Conservation (phyloP, 2,888 invertebrate genomes). For the Erynnis tages region DNA sequence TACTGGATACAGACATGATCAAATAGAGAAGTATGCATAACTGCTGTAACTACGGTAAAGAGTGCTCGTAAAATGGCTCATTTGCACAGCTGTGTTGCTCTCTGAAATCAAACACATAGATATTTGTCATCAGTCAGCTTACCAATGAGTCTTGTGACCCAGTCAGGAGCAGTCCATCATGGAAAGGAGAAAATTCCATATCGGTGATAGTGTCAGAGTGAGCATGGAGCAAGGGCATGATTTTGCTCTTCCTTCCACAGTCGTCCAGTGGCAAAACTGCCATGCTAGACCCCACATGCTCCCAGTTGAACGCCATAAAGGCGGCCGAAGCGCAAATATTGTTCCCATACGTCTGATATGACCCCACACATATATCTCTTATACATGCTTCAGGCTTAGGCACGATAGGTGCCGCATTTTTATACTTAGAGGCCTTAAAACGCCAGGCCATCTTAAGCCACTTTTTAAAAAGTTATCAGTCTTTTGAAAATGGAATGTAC, state of each 20-base stretch:
- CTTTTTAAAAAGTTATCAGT: conserved; percentile 66
- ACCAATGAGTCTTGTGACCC: conserved; percentile 94
- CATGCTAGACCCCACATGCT: conserved; percentile 94
- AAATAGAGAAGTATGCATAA: no score
- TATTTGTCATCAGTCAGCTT: conserved; percentile 45
- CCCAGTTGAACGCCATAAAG: conserved; percentile 97
- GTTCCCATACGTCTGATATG: conserved; percentile 96
- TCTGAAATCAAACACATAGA: conserved; percentile 1
- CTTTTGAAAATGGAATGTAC: conserved; percentile 73
- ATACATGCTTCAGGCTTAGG: conserved; percentile 96
- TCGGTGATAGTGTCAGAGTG: conserved; percentile 96
- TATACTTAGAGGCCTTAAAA: conserved; percentile 98
- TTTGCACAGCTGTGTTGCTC: conserved; percentile 30
- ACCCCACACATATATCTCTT: conserved; percentile 94
- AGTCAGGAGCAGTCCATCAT: conserved; percentile 94
- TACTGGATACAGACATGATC: no score
- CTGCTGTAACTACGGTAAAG: no score
- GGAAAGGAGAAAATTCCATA: conserved; percentile 97
- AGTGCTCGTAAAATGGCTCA: no score
- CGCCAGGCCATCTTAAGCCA: conserved; percentile 91
- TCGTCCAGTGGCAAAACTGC: conserved; percentile 94
- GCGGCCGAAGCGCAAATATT: conserved; percentile 96
- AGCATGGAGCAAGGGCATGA: conserved; percentile 92
- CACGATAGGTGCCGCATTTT: conserved; percentile 97
- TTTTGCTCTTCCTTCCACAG: conserved; percentile 93